Base-by-base conservation (phyloP, 2,888 invertebrate genomes). In the Asteroscopus sphinx region DNA sequence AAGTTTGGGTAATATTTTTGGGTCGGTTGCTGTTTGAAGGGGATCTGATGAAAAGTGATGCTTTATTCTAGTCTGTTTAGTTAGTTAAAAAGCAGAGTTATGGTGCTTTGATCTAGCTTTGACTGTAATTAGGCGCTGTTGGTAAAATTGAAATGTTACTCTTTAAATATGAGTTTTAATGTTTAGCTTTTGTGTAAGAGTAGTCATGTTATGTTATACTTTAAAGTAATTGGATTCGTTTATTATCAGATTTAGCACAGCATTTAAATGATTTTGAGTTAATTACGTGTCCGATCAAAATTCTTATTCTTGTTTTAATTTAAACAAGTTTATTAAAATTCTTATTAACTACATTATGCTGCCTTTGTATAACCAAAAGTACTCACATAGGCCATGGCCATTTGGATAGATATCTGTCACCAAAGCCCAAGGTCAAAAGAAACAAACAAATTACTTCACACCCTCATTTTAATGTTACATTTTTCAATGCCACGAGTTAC, bases 401-500 rank as follows among this genome's bases (percentile, higher is more conserved):
- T 3, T n/a, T 26, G 40, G 57, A 65, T 56, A 46, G 12, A 64
- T 45, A 30, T 15, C 17, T 32, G 17, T 41, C 56, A 64, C 32
- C 36, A 30, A 30, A 52, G 26, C 30, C 58, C 28, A 44, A 33
- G 32, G 39, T 16, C 33, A 41, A 49, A 49, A 25, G 9, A 45
- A 25, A 35, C 11, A 33, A 35, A 33, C 21, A 41, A 33, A 26
- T 35, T n/a, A 42, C 44, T 61, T 61, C 15, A 28, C 57, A 28
- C 65, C 36, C 47, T 21, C 15, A 32, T 45, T 68, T 62, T 45
- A 68, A 55, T 49, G 36, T 62, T 40, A 16, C 41, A 68, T 66
- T 62, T 68, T 68, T 66, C 65, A 66, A 55, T 49, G 69, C 37
- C 65, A 44, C 30, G 15, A 25, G 37, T 54, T 17, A 67, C 45